Evolutionary conservation across 64 coral and sea anemone species (phyloP), one percentile per base, ranked within the genome.

Genomic region (Dendronephthya gigantea): DNA sequence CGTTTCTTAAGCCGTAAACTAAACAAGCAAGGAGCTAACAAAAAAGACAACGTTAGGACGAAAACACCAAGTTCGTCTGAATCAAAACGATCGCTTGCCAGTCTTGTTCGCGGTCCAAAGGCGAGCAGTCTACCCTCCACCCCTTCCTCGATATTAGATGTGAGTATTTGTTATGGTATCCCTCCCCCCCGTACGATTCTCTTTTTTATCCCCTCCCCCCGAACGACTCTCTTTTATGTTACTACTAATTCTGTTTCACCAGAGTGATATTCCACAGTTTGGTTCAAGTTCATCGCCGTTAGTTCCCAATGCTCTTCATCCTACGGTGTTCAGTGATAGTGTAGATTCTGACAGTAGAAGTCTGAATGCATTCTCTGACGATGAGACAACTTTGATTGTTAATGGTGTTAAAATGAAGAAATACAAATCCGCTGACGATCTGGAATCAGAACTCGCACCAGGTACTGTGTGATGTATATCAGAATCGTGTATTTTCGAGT

Each of bases 341-440:
- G 25, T 62, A n/a, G 55, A 62, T 22, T 19, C 55, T 7, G 55
- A 62, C 8, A 62, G 55, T 23, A 62, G 55, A 62, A 62, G 55
- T 62, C 55, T 62, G 29, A 79, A 39, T 36, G 36, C 72, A 1
- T 79, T 79, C 32, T 79, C 72, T 33, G 72, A 79, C 32, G 36
- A 33, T 30, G 72, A 79, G 29, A 79, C 32, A 9, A 35, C 15
- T 4, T 14, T 1, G 9, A 15, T 39, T 14, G 32, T 79, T 35
- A 39, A 39, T 34, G 72, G 11, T 36, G 36, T 14, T 5, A 2
- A 29, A 12, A 79, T 79, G 72, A 79, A 39, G 22, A 79, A 79
- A 79, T 79, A 79, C 17, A 79, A 79, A 29, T 79, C 72, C 19
- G 72, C 72, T 79, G 72, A 79, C 36, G 36, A 79, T 19, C 36